phyloP scores from a whole-genome alignment of 2,797 vertebrate species.

The Hydrolagus colliei region DNA sequence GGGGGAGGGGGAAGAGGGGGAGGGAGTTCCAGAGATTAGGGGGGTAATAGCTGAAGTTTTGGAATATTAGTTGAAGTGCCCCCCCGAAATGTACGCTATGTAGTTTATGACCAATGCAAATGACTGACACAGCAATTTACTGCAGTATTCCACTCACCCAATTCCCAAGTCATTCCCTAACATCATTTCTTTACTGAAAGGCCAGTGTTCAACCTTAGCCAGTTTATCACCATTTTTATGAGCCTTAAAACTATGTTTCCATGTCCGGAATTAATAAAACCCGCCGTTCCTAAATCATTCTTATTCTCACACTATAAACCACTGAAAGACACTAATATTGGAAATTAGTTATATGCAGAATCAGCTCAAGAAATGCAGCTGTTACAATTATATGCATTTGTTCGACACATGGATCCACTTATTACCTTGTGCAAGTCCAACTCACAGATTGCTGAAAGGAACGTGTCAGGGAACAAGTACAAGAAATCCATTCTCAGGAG shows the following conservation, averaged over 20 bases:
- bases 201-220: no score
- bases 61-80: no score
- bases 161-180: no score
- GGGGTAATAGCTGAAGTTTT: no score
- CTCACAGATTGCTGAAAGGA: not conserved
- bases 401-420: not conserved
- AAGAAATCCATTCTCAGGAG: not conserved
- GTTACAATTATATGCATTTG: not conserved
- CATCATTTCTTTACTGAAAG: no score
- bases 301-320: not conserved
- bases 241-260: not conserved
- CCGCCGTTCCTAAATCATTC: not conserved
- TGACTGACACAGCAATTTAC: no score
- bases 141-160: no score
- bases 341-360: not conserved
- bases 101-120: no score
- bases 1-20: no score
- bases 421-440: not conserved
- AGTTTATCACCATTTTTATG: no score
- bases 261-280: not conserved
- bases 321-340: not conserved
- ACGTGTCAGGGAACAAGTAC: not conserved
- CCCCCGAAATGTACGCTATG: no score
- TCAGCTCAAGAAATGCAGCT: not conserved
- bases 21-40: no score